Evolutionary conservation across 1,140 invertebrate genomes (phyloP), one percentile per base, ranked within the genome.

Genomic region (Caenorhabditis inopinata): DNA sequence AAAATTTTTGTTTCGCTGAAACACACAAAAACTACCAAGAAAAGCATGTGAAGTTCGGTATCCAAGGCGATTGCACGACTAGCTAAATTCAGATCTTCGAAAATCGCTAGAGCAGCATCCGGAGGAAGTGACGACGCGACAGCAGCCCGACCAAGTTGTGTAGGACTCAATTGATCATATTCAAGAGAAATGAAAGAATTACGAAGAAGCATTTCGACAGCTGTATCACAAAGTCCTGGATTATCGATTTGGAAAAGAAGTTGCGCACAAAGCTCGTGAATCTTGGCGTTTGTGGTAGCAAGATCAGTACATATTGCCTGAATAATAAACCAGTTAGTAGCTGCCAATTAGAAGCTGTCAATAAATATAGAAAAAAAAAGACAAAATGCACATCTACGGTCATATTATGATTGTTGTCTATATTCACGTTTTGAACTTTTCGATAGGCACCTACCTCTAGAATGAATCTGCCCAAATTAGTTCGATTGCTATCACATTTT

Each of bases 11-110:
- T n/a, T n/a, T n/a, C n/a, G n/a, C n/a, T n/a, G n/a, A n/a, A n/a
- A n/a, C n/a, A n/a, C n/a, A n/a, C n/a, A 27, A 27, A 35, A 45
- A 23, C 1, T 27, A 80, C 94, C 85, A 96, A 90, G 90, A 98
- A 98, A 58, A 98, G 92, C 38, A 98, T 91, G 89, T 99, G 97
- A 0, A 99, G 91, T 87, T 99, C 96, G 84, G 93, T 95, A 86
- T 97, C 95, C 9, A 99, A 90, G 0, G 96, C 95, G 89, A 99
- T 94, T 85, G 93, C 94, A 85, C 93, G 92, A 48, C 95, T 90
- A 0, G 96, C 95, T 89, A 93, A 93, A 87, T 95, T 92, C n/a
- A 98, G 88, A 89, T 98, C 96, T 84, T 92, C 92, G 86, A 97
- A 94, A 21, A 98, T 91, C 35, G 92, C 91, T 3, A 97, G 90